Evolutionary conservation across 2,113 vertebrate species (phyloP), one percentile per base, ranked within the genome.

Genomic region (Tauraco erythrolophus): DNA sequence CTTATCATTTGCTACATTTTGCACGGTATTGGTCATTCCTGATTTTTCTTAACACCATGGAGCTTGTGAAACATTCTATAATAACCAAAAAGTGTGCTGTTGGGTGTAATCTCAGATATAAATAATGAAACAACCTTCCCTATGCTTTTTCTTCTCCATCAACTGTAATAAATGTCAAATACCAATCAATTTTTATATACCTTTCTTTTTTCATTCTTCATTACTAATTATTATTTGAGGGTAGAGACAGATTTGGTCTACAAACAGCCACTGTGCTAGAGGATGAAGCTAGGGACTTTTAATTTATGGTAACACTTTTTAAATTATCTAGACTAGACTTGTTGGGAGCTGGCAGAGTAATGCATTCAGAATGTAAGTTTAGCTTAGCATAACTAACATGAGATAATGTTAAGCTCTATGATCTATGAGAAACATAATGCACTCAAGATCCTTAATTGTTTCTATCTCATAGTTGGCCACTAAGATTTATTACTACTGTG

Each of bases 201-300:
- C 64, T 95, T 70, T 79, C 37, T 75, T 48, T 89, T 97, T 95
- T 96, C 71, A 77, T 64, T 53, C 41, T 88, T 94, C 65, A 86
- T 62, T 35, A 88, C 84, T 90, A 76, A 33, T 76, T 76, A 15
- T 75, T 66, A 8, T 91, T 84, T 85, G 46, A 84, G 61, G 41
- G 45, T 82, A 72, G 41, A 80, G 61, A 45, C 18, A 85, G 45
- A 91, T 78, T 77, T 97, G 41, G 51, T 90, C 78, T 84, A 88
- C 30, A 91, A 84, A 68, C 62, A 28, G 91, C 41, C 39, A 22
- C 57, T 70, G 15, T 46, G 27, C 5, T 88, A 85, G 50, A 92
- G 46, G 65, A 76, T 11, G 10, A 41, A 96, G 50, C 7, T 66
- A 62, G 80, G 5, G 14, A 19, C 16, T 92, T 30, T 84, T 93